Percentiles rank a stretch among this genome's conserved stretches.
phyloP scores from a whole-genome alignment of 2,797 vertebrate species.

The Monodelphis domestica region DNA sequence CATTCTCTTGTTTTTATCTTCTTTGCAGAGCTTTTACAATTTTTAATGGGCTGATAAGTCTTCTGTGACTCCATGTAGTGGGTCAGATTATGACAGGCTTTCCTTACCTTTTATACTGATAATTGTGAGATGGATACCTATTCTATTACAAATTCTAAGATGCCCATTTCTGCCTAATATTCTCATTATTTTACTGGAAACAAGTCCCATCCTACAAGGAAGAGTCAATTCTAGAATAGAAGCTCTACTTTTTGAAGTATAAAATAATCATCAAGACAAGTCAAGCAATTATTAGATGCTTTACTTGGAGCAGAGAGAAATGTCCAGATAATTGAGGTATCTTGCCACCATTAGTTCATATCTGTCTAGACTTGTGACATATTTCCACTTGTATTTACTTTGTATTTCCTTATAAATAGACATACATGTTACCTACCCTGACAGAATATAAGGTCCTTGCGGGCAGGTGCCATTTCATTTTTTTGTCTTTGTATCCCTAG shows the following conservation, averaged over 20 bases:
- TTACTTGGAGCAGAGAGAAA: neutral
- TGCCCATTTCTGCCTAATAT: neutral
- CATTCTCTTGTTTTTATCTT: neutral
- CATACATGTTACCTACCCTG: neutral
- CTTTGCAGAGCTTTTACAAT: neutral
- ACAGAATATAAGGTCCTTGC: neutral
- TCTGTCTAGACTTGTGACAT: neutral
- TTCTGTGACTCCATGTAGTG: neutral
- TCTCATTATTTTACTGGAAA: neutral
- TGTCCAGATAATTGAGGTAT: neutral
- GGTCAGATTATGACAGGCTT: neutral
- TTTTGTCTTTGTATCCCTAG: neutral
- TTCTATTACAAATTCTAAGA: neutral
- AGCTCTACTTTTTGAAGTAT: neutral
- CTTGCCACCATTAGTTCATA: neutral
- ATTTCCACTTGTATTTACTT: neutral
- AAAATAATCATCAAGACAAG: neutral
- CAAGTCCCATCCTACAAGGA: neutral
- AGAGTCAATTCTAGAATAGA: neutral
- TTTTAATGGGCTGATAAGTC: neutral
- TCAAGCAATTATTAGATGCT: neutral
- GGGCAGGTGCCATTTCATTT: neutral
- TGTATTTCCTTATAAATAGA: neutral
- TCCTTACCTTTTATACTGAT: neutral
- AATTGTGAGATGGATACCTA: too few species aligned